Evolutionary conservation across 2,113 vertebrate genomes (phyloP).

Genomic region (Corvus moneduloides): DNA sequence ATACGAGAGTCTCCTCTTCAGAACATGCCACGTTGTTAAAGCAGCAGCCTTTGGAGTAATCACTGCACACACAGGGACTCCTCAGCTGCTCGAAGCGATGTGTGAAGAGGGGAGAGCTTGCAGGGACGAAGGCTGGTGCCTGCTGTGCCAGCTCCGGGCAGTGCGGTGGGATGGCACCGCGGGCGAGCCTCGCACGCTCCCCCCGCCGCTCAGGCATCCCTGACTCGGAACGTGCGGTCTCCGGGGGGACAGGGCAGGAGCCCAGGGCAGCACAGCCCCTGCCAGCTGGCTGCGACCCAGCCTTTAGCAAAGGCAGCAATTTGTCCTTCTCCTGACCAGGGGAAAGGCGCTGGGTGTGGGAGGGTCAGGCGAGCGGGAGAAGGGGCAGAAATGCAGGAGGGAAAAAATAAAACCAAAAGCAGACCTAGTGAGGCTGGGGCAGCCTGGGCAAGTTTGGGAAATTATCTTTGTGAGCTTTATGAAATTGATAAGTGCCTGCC

Average conservation of each 20-base stretch:
- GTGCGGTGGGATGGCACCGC: not conserved
- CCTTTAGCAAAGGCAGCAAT: not conserved
- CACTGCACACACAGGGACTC: not conserved
- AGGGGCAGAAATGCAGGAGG: not conserved
- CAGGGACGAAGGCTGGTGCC: not conserved
- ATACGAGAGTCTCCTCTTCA: slow-evolving; percentile 20
- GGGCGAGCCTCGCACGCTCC: not conserved
- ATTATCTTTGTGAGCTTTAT: not conserved
- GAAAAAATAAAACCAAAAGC: not conserved
- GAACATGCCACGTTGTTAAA: slow-evolving; percentile 58
- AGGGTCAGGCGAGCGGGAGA: not conserved
- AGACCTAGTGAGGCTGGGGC: not conserved
- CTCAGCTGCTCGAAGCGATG: not conserved
- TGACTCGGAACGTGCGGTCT: not conserved
- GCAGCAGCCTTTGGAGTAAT: slow-evolving; percentile 15
- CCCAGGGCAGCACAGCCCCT: not conserved
- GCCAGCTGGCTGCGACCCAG: slow-evolving; percentile 42
- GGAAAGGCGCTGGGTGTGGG: not conserved
- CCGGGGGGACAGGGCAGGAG: not conserved
- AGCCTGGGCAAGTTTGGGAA: not conserved
- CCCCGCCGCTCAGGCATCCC: not conserved
- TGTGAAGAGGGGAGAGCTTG: not conserved
- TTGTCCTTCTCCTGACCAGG: slow-evolving; percentile 32
- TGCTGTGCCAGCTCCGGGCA: not conserved
- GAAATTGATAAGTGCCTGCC: not conserved